phyloP scores from a whole-genome alignment of 2,888 invertebrate genomes.

The Melanchra persicariae region DNA sequence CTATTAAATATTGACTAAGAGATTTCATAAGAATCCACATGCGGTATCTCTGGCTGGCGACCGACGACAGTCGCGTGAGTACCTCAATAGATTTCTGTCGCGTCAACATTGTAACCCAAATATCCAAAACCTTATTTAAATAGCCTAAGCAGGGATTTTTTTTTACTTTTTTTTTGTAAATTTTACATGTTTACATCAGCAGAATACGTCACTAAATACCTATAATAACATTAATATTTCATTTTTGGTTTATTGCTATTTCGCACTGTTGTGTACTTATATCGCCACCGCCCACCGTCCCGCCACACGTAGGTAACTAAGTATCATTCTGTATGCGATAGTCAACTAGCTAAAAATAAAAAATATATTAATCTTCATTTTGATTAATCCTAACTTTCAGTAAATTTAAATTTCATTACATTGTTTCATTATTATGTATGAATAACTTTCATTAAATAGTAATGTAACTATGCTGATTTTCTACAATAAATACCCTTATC shows the following conservation, averaged over 20 bases:
- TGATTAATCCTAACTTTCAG: conserved; percentile 86
- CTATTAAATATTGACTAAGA: conserved; percentile 90
- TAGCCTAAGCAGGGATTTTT: conserved; percentile 89
- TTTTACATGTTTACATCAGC: conserved; percentile 89
- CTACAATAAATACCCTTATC: conserved; percentile 91
- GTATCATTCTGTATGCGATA: conserved; percentile 85
- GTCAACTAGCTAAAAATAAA: conserved; percentile 91
- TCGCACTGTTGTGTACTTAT: conserved; percentile 83
- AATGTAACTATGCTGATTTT: conserved; percentile 88
- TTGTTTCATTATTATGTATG: conserved; percentile 88
- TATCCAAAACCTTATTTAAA: conserved; percentile 86
- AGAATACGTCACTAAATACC: conserved; percentile 89
- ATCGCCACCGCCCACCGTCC: conserved; percentile 72
- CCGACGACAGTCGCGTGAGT: conserved; percentile 77
- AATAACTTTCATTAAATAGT: conserved; percentile 87
- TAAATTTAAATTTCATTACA: conserved; percentile 86
- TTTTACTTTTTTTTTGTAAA: conserved; percentile 85
- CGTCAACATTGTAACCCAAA: conserved; percentile 86
- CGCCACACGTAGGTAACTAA: conserved; percentile 82
- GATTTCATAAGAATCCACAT: conserved; percentile 90
- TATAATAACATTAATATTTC: conserved; percentile 88
- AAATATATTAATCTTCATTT: conserved; percentile 90
- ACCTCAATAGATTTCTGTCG: conserved; percentile 83
- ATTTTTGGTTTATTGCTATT: conserved; percentile 91
- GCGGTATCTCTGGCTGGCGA: conserved; percentile 81